These are phyloP conservation scores for Lanistes nyassanus DNA, from an alignment of 1,140 invertebrate species.

Conservation along the genomic window DNA sequence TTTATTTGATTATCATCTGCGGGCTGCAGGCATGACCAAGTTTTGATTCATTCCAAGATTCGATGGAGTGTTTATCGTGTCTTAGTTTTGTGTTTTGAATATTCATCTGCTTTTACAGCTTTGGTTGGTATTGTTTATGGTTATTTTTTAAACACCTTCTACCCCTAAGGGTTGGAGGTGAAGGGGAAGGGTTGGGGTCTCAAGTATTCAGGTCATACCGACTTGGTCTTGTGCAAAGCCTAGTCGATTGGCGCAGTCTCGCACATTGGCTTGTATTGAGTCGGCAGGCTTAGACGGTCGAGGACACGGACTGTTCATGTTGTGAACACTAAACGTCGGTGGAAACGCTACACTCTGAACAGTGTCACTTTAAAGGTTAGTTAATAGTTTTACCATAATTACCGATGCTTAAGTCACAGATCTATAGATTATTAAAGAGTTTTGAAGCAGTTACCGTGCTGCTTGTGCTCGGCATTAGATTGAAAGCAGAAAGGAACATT, in stretches of 20 bases:
- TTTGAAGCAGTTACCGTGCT: too few relatives aligned
- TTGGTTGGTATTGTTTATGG: neutral
- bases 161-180: too few relatives aligned
- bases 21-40: neutral
- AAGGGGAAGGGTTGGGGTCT: neutral
- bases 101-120: neutral
- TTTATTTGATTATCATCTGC: conserved; percentile 42
- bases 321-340: neutral
- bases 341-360: too few relatives aligned
- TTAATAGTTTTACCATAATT: too few relatives aligned
- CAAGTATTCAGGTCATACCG: conserved; percentile 28
- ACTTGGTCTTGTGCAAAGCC: conserved; percentile 9
- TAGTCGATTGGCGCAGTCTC: conserved; percentile 13
- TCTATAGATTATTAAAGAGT: too few relatives aligned
- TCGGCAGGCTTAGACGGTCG: neutral
- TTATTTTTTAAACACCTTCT: neutral
- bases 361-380: too few relatives aligned
- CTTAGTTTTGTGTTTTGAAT: neutral
- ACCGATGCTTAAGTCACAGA: too few relatives aligned
- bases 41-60: conserved; percentile 16
- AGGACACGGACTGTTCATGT: conserved; percentile 3
- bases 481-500: too few relatives aligned
- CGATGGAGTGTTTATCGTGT: neutral
- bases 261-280: neutral
- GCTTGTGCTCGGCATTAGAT: too few relatives aligned